Percentiles rank a stretch among this genome's conserved stretches.
Conservation (phyloP, 2,888 invertebrate species). For the Empis stercorea region DNA sequence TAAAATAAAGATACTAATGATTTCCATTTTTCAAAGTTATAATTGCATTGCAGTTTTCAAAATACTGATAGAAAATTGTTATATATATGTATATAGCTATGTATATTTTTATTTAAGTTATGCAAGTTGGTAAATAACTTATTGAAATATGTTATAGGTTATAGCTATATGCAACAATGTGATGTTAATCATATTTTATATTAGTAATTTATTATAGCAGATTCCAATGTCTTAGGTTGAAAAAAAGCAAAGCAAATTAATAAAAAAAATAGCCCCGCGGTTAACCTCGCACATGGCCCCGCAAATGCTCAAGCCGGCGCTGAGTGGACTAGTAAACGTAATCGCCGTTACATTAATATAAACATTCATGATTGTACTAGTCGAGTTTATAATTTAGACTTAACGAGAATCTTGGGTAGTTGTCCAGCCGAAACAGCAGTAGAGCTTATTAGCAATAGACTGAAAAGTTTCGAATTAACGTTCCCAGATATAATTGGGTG, state of each 20-base stretch:
- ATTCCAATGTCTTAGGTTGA: neutral
- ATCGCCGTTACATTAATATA: neutral
- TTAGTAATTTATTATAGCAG: neutral
- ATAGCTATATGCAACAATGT: neutral
- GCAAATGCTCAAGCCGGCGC: neutral
- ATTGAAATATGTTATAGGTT: neutral
- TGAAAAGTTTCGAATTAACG: neutral
- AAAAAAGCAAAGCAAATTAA: neutral
- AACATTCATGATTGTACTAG: conserved; percentile 4
- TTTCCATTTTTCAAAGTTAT: neutral
- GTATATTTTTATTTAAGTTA: neutral
- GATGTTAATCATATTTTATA: neutral
- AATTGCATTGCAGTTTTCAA: neutral
- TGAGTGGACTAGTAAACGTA: neutral
- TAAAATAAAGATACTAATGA: neutral
- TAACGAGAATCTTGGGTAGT: too few species aligned
- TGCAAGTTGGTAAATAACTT: neutral
- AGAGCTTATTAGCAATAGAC: neutral
- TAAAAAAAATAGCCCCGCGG: neutral
- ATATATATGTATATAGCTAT: neutral
- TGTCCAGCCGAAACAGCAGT: neutral
- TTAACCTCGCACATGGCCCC: neutral
- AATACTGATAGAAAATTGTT: too few species aligned
- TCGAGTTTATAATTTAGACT: too few species aligned
- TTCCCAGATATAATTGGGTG: neutral